These are phyloP conservation scores for Ardeotis arabs DNA, from an alignment of 2,113 vertebrate genomes.

Conservation along the genomic window DNA sequence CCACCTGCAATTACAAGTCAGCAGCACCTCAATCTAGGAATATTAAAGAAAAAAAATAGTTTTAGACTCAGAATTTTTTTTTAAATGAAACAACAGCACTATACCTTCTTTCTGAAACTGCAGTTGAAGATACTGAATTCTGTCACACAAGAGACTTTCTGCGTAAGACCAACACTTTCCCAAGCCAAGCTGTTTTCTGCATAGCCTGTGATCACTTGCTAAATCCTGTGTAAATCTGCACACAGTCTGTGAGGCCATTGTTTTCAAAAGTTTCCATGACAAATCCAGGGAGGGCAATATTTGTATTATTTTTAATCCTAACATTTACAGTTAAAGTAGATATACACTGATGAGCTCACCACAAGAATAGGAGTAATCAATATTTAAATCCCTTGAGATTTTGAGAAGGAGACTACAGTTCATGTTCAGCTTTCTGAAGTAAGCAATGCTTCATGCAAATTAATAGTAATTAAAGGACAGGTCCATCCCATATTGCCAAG, in stretches of 20 bases:
- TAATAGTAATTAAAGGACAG: background rate
- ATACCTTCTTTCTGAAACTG: background rate
- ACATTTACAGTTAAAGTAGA: background rate
- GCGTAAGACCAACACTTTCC: background rate
- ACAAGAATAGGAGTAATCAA: background rate
- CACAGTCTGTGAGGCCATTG: accelerated
- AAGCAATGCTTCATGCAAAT: background rate
- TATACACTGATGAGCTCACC: background rate
- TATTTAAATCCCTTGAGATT: background rate
- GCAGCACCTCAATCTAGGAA: background rate
- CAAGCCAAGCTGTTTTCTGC: background rate
- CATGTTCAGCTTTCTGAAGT: background rate
- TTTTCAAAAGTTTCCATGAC: background rate
- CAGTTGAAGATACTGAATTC: background rate
- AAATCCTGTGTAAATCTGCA: background rate
- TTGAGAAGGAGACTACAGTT: background rate
- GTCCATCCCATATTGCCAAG: background rate
- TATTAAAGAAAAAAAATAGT: background rate
- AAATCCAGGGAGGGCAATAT: background rate
- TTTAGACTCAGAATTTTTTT: background rate
- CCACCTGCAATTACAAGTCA: background rate
- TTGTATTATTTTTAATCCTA: background rate
- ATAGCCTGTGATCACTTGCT: accelerated
- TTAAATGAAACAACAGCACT: background rate
- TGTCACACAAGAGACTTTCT: background rate